Base-by-base conservation (phyloP, 2,797 vertebrate species). In the Megaceryle alcyon region DNA sequence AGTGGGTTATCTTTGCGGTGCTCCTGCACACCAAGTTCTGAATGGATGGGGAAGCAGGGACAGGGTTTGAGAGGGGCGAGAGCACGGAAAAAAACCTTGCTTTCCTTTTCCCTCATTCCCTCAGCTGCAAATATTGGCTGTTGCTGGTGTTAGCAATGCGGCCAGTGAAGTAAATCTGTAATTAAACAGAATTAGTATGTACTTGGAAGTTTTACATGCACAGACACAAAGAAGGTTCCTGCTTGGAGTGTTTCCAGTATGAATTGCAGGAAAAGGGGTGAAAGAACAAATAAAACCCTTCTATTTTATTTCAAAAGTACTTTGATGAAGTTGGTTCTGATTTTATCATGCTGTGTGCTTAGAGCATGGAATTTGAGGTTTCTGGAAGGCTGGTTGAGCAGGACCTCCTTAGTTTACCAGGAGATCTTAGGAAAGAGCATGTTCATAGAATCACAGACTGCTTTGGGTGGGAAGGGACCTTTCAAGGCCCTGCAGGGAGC, bases 171-270 rank as follows among this genome's bases (percentile, higher is more conserved):
- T 96, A 96, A 97, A 97, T 95, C 94, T 56, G 14, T 94, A 92
- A 97, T 98, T 97, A 96, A 96, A 95, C 92, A 88, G 91, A 97
- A 98, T 96, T 96, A 95, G 90, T 88, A 63, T 86, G 92, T 92
- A 73, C 85, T 92, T 92, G 78, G 86, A 95, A 93, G 91, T 86
- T 94, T 91, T 86, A 92, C 87, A 73, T 82, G 90, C 68, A 68
- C 78, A 84, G 94, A 76, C 86, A 95, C 85, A 95, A 90, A 91
- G 88, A 86, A 78, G 68, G 65, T 65, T 83, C 69, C 76, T 88
- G 61, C 90, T 82, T 95, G 82, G 92, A 97, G 33, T 61, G 3
- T 73, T 96, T 97, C 93, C 94, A 94, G 84, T 43, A 20, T 51
- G 78, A 90, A 94, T 96, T 97, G 57, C 9, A 22, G 68, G 64